Evolutionary conservation across 2,797 vertebrate genomes (phyloP), one percentile per base, ranked within the genome.

Genomic region (Enteromius anoplus): DNA sequence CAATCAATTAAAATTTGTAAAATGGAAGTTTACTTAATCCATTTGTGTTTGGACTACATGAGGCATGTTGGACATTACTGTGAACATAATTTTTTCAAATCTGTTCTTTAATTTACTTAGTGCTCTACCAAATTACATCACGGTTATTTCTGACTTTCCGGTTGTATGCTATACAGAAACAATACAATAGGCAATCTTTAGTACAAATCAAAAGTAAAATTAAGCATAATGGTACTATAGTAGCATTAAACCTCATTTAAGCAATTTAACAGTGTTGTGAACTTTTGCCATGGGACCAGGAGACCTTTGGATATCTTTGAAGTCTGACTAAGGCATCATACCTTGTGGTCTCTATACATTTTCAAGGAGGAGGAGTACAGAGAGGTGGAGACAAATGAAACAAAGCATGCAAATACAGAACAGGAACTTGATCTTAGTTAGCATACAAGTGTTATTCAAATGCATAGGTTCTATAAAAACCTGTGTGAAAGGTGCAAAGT

Each of bases 1-100:
- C 60, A 66, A 75, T 82, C 47, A 53, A 66, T 82, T 82, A 21
- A 65, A 66, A 82, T 66, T 51, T 37, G 70, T 73, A 47, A 81
- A 49, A 81, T 40, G 29, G 32, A 66, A n/a, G 32, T 81, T 81
- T 34, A 64, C 71, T 53, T 75, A 53, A 82, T 75, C n/a, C n/a
- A 53, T 29, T 75, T 42, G 19, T 15, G n/a, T 15, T 21, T 40
- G 3, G 68, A 71, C 10, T n/a, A 62, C 53, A 72, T 49, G 11
- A 55, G 6, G 11, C 49, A 47, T 64, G 75, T 62, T 64, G 34
- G 75, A 64, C 23, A 60, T 60, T 60, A 60, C 73, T 58, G 19
- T 60, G 12, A 77, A 73, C 17, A 64, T 26, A 4, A 12, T 37
- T 75, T 55, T n/a, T 75, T 15, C 17, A 23, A 15, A 26, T 75